Base-by-base conservation (phyloP, 2,888 invertebrate species). In the Gymnosoma rotundatum region DNA sequence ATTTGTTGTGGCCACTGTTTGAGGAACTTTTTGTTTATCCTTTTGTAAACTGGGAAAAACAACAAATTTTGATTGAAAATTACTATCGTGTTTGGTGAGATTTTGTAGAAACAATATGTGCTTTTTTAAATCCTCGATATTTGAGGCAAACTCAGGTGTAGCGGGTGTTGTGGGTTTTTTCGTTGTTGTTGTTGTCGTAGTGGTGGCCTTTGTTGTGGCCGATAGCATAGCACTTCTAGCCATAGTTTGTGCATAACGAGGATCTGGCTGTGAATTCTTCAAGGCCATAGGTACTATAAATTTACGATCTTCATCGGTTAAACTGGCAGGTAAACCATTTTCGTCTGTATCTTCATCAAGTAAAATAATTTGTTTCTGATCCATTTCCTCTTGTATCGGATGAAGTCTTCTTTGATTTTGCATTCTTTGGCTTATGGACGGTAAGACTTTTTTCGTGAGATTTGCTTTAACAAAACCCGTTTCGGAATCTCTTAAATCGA, bases 271-370 rank as follows among this genome's bases (percentile, higher is more conserved):
- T 10, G 91, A 89, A 85, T 92, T 92, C 76, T 92, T 92, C 38
- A 92, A 81, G 8, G 92, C 92, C 91, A 92, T 91, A 2, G 92
- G 92, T 60, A 92, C 91, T 76, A 92, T 92, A 70, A 92, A 92
- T 84, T 92, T 92, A 18, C 91, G 90, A 86, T 92, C 92, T 84
- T 91, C 91, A 20, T 91, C 91, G 12, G 91, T 91, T 36, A 91
- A 85, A 85, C 91, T 91, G 52, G 92, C 90, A 0, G 91, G 91
- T 25, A 91, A 82, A 54, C 92, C 92, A 72, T 91, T 91, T 64
- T 91, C 91, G 82, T 92, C 91, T 21, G 91, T 91, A 74, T 92
- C 92, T 63, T 92, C 92, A 61, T 92, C 92, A 8, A 92, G 89
- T 42, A 92, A 86, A 54, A 92, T 91, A 16, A 92, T 92, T 85